Base-by-base conservation (phyloP, 2,888 invertebrate genomes). In the Cataglyphis altisquamis region DNA sequence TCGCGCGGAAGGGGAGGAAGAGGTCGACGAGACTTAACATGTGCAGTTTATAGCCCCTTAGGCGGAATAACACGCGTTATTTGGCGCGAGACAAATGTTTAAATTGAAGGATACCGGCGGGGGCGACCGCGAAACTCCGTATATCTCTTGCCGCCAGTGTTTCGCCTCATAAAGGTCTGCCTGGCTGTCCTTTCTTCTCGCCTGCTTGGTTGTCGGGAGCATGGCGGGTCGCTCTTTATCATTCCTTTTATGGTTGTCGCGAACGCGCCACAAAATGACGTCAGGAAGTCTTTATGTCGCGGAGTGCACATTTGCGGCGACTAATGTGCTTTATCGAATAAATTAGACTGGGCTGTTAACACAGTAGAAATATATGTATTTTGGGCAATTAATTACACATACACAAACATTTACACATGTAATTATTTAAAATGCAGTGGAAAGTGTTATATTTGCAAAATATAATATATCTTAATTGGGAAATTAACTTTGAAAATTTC, bases 1-100 rank as follows among this genome's bases (percentile, higher is more conserved):
- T 36, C 52, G 45, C 25, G 52, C n/a, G 52, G 66, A 18, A 52
- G 72, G 32, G 80, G 32, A 32, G 39, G 82, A 25, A 25, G 25
- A 25, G 29, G 63, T 55, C 82, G 52, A 48, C 87, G 88, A 87
- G 90, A 91, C 89, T 92, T 90, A 91, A 91, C 92, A 91, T 91
- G 91, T 92, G 92, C 90, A 88, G 86, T 92, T 91, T 92, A 93
- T 92, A 92, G 93, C 92, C 91, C 88, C 90, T 92, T 90, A 89
- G 90, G 83, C 85, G 87, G 89, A 93, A 92, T 92, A 92, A 91
- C 91, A 92, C 91, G 93, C 91, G 90, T 93, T 93, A 92, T 93
- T 93, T 92, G 91, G 88, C 88, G 84, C 77, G 88, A 92, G 93
- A 93, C 89, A 92, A 93, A 93, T 91, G 92, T 87, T 84, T 75